Evolutionary conservation across 2,797 vertebrate species (phyloP), one percentile per base, ranked within the genome.

Genomic region (Neosilurus hyrtlii): DNA sequence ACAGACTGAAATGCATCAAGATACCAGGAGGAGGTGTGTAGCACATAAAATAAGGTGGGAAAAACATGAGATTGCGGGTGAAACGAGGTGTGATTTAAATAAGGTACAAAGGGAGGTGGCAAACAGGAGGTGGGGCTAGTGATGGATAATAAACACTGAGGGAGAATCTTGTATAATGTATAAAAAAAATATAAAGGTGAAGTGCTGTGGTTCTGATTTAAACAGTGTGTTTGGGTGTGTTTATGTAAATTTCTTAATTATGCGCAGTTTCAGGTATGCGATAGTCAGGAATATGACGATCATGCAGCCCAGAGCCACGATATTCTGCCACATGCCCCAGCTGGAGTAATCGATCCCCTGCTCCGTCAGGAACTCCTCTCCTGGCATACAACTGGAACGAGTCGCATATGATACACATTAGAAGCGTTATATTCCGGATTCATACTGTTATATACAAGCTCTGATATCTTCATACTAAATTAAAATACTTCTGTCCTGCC

Each of bases 251-350:
- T 99, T 99, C 91, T 91, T 96, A 90, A 97, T 96, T 83, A 96
- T 95, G 70, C 84, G 84, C 81, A 99, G 89, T 86, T 96, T 97
- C 82, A 97, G 71, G 89, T 97, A 98, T 0, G 96, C 90, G 2
- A 98, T 96, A n/a, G 7, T 10, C 8, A 99, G 93, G 91, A 98
- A 96, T 82, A 93, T 90, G 9, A 93, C 0, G 0, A 82, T 95
- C 96, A 98, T 96, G 90, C 93, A 86, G 35, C 59, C 81, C 56
- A 99, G 87, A 12, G 96, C 96, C 61, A 97, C 0, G 3, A 96
- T 94, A 82, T 98, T 99, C 94, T 92, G 93, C 97, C 97, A 99
- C 14, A 97, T 85, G 9, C 95, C 96, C 97, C 96, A 99, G 1
- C 54, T 0, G 9, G 93, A 94, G 0, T 16, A 74, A 0, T 95